Base-by-base conservation (phyloP, 2,888 invertebrate species). In the Stegophylla sp. region DNA sequence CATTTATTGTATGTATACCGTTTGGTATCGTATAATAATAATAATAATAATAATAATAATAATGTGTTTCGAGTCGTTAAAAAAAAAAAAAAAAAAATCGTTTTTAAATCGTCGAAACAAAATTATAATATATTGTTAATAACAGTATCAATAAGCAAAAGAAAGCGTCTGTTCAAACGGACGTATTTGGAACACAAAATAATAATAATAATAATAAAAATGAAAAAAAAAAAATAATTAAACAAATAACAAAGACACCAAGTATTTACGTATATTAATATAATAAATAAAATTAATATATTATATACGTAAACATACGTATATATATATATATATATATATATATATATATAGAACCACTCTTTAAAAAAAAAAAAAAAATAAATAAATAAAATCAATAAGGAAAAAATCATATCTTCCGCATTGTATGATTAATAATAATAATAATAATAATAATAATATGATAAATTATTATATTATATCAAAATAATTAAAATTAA, bases 111-210 rank as follows among this genome's bases (percentile, higher is more conserved):
- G 61, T 69, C 2, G 61, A 79, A 51, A 71, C 34, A 61, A 79
- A 71, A 75, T 63, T n/a, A n/a, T n/a, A n/a, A n/a, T n/a, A n/a
- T n/a, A n/a, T n/a, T n/a, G n/a, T n/a, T n/a, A n/a, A n/a, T n/a
- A n/a, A n/a, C n/a, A n/a, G n/a, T n/a, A n/a, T n/a, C n/a, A n/a
- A 77, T 67, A 67, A 77, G 69, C 71, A 71, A 61, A 63, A 69
- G 56, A 71, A 67, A 79, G 79, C 79, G 79, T 79, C 79, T 71
- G 69, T 71, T 79, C 63, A 72, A 73, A 82, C 67, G 74, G 74
- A 81, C 81, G 73, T 74, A 73, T 81, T 79, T 48, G 67, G 28
- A 79, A 69, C 61, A 74, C 71, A 71, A 73, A 51, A 71, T 17
- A 79, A 63, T n/a, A 75, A 63, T 45, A 61, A 73, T 43, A 43